Conservation (phyloP, 2,888 invertebrate genomes). For the Trissonchulus sp. region DNA sequence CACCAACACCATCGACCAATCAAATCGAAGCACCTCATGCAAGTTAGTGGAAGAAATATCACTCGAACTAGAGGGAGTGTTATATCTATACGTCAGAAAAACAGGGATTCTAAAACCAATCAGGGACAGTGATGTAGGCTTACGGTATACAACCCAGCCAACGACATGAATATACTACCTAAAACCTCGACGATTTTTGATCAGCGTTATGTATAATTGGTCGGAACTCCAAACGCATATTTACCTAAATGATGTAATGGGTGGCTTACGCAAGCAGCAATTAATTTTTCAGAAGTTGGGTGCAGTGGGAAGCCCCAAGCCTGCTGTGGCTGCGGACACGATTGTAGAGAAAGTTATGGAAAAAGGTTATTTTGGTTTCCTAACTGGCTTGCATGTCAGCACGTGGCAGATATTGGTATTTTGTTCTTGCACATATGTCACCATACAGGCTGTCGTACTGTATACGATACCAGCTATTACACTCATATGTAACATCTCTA, state of each 20-base stretch:
- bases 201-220: background rate
- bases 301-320: background rate
- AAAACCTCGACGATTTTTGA: background rate
- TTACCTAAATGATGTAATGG: background rate
- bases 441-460: background rate
- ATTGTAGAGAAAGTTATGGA: background rate
- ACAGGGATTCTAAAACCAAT: background rate
- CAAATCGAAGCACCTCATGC: background rate
- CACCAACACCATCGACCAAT: constrained; percentile 1
- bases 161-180: too few relatives aligned
- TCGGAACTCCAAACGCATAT: background rate
- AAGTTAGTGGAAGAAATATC: too few relatives aligned
- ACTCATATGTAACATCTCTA: too few relatives aligned
- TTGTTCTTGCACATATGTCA: background rate
- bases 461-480: too few relatives aligned
- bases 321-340: background rate
- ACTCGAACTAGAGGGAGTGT: background rate
- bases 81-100: background rate
- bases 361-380: background rate
- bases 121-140: too few relatives aligned
- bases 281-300: background rate
- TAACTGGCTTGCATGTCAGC: background rate
- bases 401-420: background rate
- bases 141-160: too few relatives aligned
- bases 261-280: background rate